Base-by-base conservation (phyloP, 2,888 invertebrate species). In the Prosapia bicincta region DNA sequence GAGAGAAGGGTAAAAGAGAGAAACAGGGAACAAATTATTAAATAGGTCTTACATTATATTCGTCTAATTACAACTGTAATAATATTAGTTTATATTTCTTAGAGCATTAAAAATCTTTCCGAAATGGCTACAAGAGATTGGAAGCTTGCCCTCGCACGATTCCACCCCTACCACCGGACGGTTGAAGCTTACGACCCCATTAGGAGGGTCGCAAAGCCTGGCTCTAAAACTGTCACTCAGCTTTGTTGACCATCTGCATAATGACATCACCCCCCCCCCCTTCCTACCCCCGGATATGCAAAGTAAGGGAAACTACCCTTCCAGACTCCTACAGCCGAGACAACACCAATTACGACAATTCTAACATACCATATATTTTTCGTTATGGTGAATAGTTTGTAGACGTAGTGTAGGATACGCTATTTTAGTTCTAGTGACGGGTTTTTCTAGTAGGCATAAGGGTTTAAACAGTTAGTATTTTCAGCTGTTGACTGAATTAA, bases 221-320 rank as follows among this genome's bases (percentile, higher is more conserved):
- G 38, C 71, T 73, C 73, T 73, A 73, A 73, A 73, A 73, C 73
- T 73, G 73, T 73, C 73, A 73, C 73, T 73, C 73, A 73, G 68
- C 66, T 73, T 69, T 73, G 73, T 73, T 73, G 73, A 73, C 73
- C 73, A 73, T 73, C 73, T 73, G 43, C 73, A 73, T 73, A 73
- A 73, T 73, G 73, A 68, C 73, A 68, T 73, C 68, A 73, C 73
- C 68, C 73, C 25, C 67, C 10, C 67, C 9, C 25, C 67, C 67
- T 7, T 1, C 26, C 9, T 9, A 30, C 26, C 26, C 30, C 38
- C 54, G 54, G 26, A 68, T 68, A 38, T 43, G 66, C 66, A 73
- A 68, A 54, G 54, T 54, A 54, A 54, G 54, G 54, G 54, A 54
- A 43, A 38, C 68, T 23, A 38, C 32, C 72, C 72, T 6, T 20